Evolutionary conservation across 2,888 invertebrate species (phyloP).

Genomic region (Bugulina stolonifera): DNA sequence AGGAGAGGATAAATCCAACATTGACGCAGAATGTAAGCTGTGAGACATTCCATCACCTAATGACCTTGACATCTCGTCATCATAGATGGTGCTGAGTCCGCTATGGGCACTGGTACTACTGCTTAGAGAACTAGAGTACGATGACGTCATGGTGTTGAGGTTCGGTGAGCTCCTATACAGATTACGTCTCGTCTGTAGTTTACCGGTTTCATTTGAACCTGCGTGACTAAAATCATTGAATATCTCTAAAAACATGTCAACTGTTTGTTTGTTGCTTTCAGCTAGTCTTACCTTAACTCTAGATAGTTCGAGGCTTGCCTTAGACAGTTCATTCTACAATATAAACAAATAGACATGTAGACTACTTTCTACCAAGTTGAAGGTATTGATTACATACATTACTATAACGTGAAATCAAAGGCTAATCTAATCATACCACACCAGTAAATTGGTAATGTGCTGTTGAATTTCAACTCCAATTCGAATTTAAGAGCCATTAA

Average conservation of each 20-base stretch:
- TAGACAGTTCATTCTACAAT: not conserved
- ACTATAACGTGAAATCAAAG: too few species aligned
- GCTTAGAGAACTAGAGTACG: not conserved
- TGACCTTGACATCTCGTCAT: not conserved
- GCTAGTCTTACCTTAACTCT: not conserved
- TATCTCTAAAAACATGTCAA: slow-evolving; percentile 15
- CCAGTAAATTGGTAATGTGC: too few species aligned
- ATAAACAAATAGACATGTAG: too few species aligned
- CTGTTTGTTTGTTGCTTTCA: not conserved
- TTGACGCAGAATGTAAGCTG: not conserved
- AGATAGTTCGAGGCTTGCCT: not conserved
- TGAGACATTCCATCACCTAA: not conserved
- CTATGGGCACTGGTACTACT: not conserved
- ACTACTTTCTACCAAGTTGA: too few species aligned
- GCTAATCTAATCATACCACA: too few species aligned
- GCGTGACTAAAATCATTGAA: slow-evolving; percentile 18
- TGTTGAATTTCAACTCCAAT: too few species aligned
- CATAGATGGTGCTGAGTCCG: not conserved
- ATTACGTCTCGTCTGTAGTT: not conserved
- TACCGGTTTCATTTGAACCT: not conserved
- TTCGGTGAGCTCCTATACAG: not conserved
- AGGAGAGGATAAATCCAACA: slow-evolving; percentile 10
- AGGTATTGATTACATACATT: too few species aligned
- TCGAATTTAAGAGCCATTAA: too few species aligned
- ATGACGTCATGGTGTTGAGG: not conserved